These are phyloP conservation scores for Onthophagus sagittarius DNA, from an alignment of 2,888 invertebrate species.

Conservation along the genomic window DNA sequence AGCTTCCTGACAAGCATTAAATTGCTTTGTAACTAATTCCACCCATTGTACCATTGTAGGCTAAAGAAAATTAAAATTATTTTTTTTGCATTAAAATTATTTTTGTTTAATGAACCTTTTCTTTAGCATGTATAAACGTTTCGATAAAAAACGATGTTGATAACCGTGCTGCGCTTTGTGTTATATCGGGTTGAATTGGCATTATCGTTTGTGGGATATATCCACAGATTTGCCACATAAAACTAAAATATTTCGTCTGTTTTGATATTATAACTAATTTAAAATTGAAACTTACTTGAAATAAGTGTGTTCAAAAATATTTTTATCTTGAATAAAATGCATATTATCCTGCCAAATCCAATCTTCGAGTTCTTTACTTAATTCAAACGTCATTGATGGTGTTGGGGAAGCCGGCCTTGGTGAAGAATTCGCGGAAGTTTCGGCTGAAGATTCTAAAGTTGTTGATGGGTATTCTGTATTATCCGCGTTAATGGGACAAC, in stretches of 20 bases:
- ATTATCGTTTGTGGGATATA: slow-evolving; percentile 87
- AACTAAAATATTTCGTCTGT: slow-evolving; percentile 54
- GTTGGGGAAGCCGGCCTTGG: slow-evolving; percentile 25
- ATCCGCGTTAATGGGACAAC: slow-evolving; percentile 53
- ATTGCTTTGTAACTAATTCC: slow-evolving; percentile 89
- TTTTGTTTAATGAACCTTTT: slow-evolving; percentile 61
- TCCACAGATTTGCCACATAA: slow-evolving; percentile 95
- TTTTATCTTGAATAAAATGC: slow-evolving; percentile 91
- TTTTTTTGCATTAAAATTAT: not conserved
- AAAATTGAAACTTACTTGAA: slow-evolving; percentile 66
- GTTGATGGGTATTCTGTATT: slow-evolving; percentile 41
- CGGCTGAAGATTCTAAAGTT: slow-evolving; percentile 33
- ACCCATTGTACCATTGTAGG: slow-evolving; percentile 96
- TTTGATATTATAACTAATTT: not conserved
- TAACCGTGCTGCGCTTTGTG: slow-evolving; percentile 80
- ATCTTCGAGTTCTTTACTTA: slow-evolving; percentile 79
- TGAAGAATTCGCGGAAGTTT: slow-evolving; percentile 27
- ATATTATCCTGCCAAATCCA: slow-evolving; percentile 98
- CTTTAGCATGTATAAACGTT: slow-evolving; percentile 95
- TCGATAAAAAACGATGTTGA: slow-evolving; percentile 94
- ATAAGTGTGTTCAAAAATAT: slow-evolving; percentile 93
- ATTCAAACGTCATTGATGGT: slow-evolving; percentile 49
- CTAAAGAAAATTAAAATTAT: slow-evolving; percentile 43
- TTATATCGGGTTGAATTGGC: slow-evolving; percentile 73
- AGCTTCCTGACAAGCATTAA: slow-evolving; percentile 84